Evolutionary conservation across 1,140 invertebrate species (phyloP), one percentile per base, ranked within the genome.

Genomic region (Nomia melanderi): DNA sequence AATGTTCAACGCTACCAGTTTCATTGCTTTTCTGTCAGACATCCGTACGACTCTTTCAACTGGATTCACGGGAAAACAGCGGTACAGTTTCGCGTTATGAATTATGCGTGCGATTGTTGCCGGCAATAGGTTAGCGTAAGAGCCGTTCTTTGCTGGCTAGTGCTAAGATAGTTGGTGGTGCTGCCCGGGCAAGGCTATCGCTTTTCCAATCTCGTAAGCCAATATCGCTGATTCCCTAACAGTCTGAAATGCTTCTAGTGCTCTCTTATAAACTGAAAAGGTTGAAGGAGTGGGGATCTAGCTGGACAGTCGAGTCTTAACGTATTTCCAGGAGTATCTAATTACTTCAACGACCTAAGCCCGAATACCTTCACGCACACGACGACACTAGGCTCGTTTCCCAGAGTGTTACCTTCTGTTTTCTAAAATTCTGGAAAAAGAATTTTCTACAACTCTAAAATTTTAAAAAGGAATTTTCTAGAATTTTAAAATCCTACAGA

Each of bases 311-410:
- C 83, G 77, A 31, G 73, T 83, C 64, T 82, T 86, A 82, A 89
- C 72, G 82, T 86, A 86, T 90, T 91, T 89, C 90, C 89, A 90
- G 88, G 88, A 85, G 86, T 91, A 91, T 91, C 88, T 91, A 90
- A 90, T 91, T 91, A 90, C 90, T 87, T 60, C 83, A 75, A 71
- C 86, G 78, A 85, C 62, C 83, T 79, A 84, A 86, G 84, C 59
- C 54, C 66, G 79, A 83, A 86, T 82, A 69, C 82, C 71, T 84
- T 85, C 85, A 74, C 83, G 82, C 77, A 80, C 63, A 50, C 59
- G 29, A 60, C 36, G 57, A 47, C 54, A 27, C 47, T 63, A 12
- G 39, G 17, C 39, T 17, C 41, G 41, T 5, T 44, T 44, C 41
- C 14, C 41, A 44, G 41, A 17, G 41, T 44, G 41, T 44, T 44